These are phyloP conservation scores for Ericerus pela DNA, from an alignment of 1,140 invertebrate species.

Conservation along the genomic window DNA sequence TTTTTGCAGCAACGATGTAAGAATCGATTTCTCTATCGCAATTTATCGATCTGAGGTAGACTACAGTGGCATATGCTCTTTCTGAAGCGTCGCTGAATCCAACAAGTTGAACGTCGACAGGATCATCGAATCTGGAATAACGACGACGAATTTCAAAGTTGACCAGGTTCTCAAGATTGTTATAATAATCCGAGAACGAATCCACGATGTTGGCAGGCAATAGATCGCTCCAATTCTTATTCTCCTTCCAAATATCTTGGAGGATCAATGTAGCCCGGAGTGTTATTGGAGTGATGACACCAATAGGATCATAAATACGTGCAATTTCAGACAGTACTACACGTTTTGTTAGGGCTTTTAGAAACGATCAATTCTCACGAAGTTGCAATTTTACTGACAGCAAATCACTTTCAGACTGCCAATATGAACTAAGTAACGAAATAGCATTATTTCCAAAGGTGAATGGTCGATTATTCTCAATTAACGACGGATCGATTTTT, in stretches of 20 bases:
- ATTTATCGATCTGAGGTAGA: slow-evolving; percentile 2
- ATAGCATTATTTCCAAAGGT: background rate
- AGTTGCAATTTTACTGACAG: background rate
- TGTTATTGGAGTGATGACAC: background rate
- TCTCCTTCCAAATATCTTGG: background rate
- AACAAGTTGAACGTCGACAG: background rate
- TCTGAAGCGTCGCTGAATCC: slow-evolving; percentile 14
- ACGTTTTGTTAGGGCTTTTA: background rate
- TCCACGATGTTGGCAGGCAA: background rate
- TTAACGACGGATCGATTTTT: background rate
- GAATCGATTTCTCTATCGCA: slow-evolving; percentile 4
- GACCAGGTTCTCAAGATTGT: background rate
- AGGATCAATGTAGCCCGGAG: background rate
- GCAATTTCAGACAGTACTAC: background rate
- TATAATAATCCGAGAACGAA: background rate
- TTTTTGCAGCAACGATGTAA: slow-evolving; percentile 15
- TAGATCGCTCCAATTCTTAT: too few species aligned
- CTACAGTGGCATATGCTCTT: background rate
- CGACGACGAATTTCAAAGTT: background rate
- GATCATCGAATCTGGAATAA: background rate
- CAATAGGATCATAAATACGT: background rate
- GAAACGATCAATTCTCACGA: background rate
- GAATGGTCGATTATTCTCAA: background rate
- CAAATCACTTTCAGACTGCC: background rate
- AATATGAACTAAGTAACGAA: background rate